phyloP scores from a whole-genome alignment of 1,140 invertebrate genomes.

The Acyrthosiphon pisum region DNA sequence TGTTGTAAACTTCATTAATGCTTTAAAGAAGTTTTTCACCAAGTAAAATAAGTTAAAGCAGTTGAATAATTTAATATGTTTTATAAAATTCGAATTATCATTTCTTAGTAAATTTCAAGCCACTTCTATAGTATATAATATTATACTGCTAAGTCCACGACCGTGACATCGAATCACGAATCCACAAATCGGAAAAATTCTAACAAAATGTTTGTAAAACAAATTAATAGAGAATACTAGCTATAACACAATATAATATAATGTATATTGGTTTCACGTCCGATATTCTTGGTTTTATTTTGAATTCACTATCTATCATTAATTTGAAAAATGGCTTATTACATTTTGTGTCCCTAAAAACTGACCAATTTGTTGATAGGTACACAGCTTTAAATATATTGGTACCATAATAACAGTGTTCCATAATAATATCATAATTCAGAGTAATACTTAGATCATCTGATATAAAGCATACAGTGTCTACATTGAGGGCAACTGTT shows the following conservation, averaged over 20 bases:
- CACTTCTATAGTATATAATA: too few species aligned
- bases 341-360: neutral
- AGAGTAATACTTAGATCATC: neutral
- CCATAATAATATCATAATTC: neutral
- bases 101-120: too few species aligned
- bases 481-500: too few species aligned
- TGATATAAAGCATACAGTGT: neutral
- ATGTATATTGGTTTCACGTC: neutral
- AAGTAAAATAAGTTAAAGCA: neutral
- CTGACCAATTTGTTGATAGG: neutral
- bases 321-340: neutral
- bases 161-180: neutral
- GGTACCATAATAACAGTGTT: neutral
- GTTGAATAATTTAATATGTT: neutral
- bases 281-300: neutral
- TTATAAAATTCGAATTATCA: neutral
- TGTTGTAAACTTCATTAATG: neutral
- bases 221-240: neutral
- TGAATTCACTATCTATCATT: neutral
- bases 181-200: neutral
- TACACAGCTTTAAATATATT: neutral
- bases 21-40: neutral
- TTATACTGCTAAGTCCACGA: neutral
- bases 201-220: neutral
- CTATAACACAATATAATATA: too few species aligned